Evolutionary conservation across 1,140 invertebrate species (phyloP).

Genomic region (Magallana gigas): DNA sequence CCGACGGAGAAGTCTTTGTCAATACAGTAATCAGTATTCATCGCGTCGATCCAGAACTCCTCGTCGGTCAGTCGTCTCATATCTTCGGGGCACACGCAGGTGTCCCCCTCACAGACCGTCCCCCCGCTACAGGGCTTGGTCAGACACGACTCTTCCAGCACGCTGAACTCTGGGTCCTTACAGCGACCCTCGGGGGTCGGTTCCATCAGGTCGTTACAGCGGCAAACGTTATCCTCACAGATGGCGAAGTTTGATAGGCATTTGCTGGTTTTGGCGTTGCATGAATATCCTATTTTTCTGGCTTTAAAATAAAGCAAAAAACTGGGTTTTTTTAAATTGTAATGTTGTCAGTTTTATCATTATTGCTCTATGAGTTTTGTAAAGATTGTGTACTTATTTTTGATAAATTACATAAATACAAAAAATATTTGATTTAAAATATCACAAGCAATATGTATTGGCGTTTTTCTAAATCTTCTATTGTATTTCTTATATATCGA

Average conservation of each 20-base stretch:
- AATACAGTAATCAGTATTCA: constrained; percentile 10
- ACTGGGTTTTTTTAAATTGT: no score
- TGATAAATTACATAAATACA: no score
- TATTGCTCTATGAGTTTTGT: no score
- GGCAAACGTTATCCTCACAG: constrained; percentile 38
- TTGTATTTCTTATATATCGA: no score
- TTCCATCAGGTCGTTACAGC: constrained; percentile 45
- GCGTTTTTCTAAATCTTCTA: no score
- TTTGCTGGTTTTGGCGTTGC: constrained; percentile 36
- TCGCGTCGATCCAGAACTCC: constrained; percentile 53
- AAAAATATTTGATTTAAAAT: no score
- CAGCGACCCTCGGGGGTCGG: constrained; percentile 50
- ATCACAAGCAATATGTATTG: no score
- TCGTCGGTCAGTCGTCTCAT: constrained; percentile 42
- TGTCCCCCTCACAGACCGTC: constrained; percentile 40
- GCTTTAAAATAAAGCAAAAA: constrained; percentile 6
- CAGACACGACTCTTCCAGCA: constrained; percentile 46
- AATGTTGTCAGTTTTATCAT: no score
- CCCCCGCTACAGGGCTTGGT: constrained; percentile 37
- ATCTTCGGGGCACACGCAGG: constrained; percentile 33
- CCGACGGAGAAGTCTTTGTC: constrained; percentile 12
- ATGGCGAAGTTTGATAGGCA: constrained; percentile 52
- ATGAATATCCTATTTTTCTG: constrained; percentile 44
- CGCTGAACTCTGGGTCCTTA: constrained; percentile 43
- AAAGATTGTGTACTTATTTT: no score